Evolutionary conservation across 1,140 invertebrate species (phyloP), one percentile per base, ranked within the genome.

Genomic region (Heliconius melpomene): DNA sequence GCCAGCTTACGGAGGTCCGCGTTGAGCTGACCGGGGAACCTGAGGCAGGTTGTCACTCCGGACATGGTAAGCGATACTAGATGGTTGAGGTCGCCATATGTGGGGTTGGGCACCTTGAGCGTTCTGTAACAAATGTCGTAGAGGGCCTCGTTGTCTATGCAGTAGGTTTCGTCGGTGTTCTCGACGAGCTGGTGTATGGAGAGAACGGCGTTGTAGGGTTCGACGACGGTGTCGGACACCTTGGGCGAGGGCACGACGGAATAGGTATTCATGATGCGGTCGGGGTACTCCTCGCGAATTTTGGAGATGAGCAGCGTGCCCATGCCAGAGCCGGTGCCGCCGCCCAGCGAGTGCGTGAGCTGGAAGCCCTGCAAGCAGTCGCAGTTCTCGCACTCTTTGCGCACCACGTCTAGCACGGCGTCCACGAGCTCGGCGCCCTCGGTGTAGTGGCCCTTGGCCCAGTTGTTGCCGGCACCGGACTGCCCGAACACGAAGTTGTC

Each of bases 1-100:
- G 98, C 97, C 84, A 99, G 93, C 95, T 99, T 99, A 78, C 98
- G 95, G 81, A 99, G 95, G 95, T 99, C 98, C 77, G 98, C 98
- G 92, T 98, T 98, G 83, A 98, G 90, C 89, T 98, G 98, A 83
- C 98, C 96, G 3, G 96, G 98, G 98, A 94, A 91, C 79, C 90
- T 82, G 38, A 91, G 86, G 78, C 85, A 98, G 90, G 91, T 98
- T 46, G 90, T 91, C 97, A 98, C 86, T 93, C 98, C 98, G 82
- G 97, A 98, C 96, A 97, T 96, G 88, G 96, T 97, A 57, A 97
- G 96, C 88, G 95, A 96, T 40, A 93, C 96, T 13, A 87, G 97
- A 97, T 97, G 97, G 87, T 97, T 97, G 23, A 97, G 89, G 86
- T 97, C 97, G 60, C 97, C 97, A 88, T 98, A 98, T 3, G 97